Conservation (phyloP, 2,113 vertebrate genomes). For the Butastur rufipennis region DNA sequence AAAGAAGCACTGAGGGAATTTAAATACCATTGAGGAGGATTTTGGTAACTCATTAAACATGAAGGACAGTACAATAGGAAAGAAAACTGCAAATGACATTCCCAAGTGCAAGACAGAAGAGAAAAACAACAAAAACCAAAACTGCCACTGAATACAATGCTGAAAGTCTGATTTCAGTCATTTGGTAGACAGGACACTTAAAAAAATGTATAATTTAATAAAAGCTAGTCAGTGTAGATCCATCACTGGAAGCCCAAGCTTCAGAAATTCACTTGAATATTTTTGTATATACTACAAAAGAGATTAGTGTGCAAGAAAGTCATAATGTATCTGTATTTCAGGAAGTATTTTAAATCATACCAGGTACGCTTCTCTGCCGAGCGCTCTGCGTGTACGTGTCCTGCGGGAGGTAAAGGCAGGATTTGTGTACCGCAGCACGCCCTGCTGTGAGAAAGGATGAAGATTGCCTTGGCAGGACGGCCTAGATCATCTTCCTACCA, state of each 20-base stretch:
- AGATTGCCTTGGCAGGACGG: not conserved
- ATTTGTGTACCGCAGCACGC: not conserved
- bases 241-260: not conserved
- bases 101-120: not conserved
- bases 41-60: not conserved
- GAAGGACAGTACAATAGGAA: not conserved
- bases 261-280: not conserved
- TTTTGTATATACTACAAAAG: not conserved
- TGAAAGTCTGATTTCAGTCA: not conserved
- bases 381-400: rapidly evolving
- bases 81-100: not conserved
- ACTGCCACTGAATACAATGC: not conserved
- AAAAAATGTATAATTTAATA: not conserved
- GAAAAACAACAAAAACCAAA: not conserved
- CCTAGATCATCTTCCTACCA: not conserved
- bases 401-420: not conserved
- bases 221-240: not conserved
- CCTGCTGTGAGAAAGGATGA: not conserved
- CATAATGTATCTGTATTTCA: not conserved
- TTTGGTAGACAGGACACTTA: not conserved
- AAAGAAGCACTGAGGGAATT: not conserved
- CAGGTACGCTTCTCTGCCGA: not conserved
- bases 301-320: not conserved
- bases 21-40: not conserved
- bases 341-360: not conserved